Conservation (phyloP, 1,140 invertebrate species). For the Drosophila pectinifera region DNA sequence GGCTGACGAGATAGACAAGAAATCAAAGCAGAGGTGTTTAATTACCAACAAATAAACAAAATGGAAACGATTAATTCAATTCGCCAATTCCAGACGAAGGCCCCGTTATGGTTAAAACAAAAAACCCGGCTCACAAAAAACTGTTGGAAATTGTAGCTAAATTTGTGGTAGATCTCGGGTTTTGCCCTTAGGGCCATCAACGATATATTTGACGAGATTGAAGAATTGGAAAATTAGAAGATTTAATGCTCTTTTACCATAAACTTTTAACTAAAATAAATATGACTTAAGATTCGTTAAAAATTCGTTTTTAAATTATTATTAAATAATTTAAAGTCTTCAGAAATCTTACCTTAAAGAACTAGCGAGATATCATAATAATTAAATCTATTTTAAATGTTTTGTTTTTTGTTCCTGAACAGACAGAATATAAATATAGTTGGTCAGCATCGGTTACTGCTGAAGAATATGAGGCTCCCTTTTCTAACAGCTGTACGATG, state of each 20-base stretch:
- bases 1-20: constrained; percentile 64
- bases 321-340: no score
- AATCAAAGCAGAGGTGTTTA: constrained; percentile 83
- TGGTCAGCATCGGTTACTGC: no score
- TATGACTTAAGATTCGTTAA: no score
- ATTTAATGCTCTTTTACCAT: constrained; percentile 4
- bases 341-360: no score
- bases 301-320: background rate
- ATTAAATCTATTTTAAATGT: no score
- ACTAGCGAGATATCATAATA: no score
- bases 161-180: constrained; percentile 64
- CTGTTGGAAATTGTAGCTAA: constrained; percentile 76
- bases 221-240: background rate
- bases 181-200: constrained; percentile 53
- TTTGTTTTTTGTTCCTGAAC: no score
- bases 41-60: constrained; percentile 84
- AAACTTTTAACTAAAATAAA: background rate
- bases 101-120: constrained; percentile 69
- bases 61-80: constrained; percentile 83
- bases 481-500: no score
- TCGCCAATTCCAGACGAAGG: constrained; percentile 77
- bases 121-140: constrained; percentile 45
- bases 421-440: no score
- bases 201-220: constrained; percentile 14
- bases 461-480: no score